Evolutionary conservation across 1,140 invertebrate species (phyloP).

Genomic region (Gryllus bimaculatus): DNA sequence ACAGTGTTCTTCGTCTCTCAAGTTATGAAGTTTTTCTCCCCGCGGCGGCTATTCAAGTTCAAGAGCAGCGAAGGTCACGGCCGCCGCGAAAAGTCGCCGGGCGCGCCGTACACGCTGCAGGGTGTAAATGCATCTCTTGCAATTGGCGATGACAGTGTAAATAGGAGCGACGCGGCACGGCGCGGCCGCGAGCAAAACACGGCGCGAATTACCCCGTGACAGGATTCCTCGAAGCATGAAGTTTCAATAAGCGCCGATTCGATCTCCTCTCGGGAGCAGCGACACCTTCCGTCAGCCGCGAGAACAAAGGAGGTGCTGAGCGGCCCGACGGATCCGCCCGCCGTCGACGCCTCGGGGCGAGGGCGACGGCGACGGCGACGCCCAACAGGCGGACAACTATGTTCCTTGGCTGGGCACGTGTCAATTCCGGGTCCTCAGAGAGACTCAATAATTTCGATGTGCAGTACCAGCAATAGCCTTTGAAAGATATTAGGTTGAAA

Average conservation of each 20-base stretch:
- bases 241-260: slow-evolving; percentile 1
- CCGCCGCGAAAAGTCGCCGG: neutral
- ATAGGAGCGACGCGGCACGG: neutral
- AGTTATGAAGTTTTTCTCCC: neutral
- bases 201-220: neutral
- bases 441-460: too few species aligned
- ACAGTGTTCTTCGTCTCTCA: too few species aligned
- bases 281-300: neutral
- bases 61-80: neutral
- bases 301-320: neutral
- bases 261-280: neutral
- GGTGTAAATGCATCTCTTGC: neutral
- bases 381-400: too few species aligned
- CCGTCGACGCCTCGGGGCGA: too few species aligned
- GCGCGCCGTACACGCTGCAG: too few species aligned
- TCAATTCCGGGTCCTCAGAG: too few species aligned
- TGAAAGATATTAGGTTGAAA: too few species aligned
- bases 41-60: too few species aligned
- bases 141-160: neutral
- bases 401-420: too few species aligned
- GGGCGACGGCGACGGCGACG: too few species aligned
- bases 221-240: neutral
- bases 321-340: too few species aligned
- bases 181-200: neutral
- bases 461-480: too few species aligned